Base-by-base conservation (phyloP, 2,888 invertebrate species). In the Tanytarsus gracilentus region DNA sequence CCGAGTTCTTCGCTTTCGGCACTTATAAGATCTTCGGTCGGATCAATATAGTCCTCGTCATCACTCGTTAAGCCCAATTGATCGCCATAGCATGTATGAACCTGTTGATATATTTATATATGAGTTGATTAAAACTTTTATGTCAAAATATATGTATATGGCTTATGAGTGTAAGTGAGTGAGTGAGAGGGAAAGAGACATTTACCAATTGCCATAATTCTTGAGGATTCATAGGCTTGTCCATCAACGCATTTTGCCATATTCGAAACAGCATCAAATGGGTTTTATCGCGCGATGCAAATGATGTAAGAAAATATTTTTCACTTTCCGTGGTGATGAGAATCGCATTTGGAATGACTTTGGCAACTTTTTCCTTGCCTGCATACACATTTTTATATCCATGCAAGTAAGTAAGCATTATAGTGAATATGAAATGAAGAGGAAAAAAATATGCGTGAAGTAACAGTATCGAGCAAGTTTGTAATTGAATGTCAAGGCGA, bases 281-380 rank as follows among this genome's bases (percentile, higher is more conserved):
- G 0, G 92, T 86, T 74, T 96, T 95, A 76, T 98, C 97, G 48
- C 97, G 79, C 11, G 94, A 85, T 2, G 89, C 86, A 75, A 98
- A 95, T 39, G 96, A 95, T 23, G 97, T 90, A 68, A 98, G 86
- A 77, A 96, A 96, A 75, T 86, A 86, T 72, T 91, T 92, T 67
- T 95, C 95, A 50, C 75, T 78, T 63, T 83, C 82, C 51, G 89
- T 88, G 69, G 84, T 82, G 64, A 93, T 83, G 66, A 92, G 83
- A 68, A 98, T 89, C 61, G 98, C 97, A 77, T 98, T 98, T 61
- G 97, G 97, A 71, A 98, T 96, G 63, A 98, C 92, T 72, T 88
- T 78, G 14, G 87, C 88, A 0, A 93, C 93, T 77, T 91, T 92
- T 74, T 94, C 94, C 76, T 97, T 97, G 40, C 94, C 55, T 55